Base-by-base conservation (phyloP, 2,888 invertebrate species). In the Ephialtes manifestator region DNA sequence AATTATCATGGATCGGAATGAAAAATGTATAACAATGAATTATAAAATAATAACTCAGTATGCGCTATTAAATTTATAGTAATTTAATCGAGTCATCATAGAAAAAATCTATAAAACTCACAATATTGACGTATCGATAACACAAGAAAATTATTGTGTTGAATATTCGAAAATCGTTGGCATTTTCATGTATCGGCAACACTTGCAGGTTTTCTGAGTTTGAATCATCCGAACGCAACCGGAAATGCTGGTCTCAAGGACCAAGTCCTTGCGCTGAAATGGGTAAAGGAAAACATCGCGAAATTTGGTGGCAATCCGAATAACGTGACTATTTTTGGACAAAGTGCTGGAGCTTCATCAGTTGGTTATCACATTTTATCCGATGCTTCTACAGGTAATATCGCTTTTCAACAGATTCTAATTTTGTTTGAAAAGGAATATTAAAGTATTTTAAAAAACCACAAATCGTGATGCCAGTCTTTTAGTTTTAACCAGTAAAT, bases 241-340 rank as follows among this genome's bases (percentile, higher is more conserved):
- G 86, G 84, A n/a, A 87, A 87, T 55, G 83, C 83, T 13, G 86
- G 84, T 0, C 51, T 87, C 10, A 86, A 87, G 65, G 85, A 87
- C 58, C 85, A 87, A 46, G 20, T 55, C 7, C 72, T 87, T 13
- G 86, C 78, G 10, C 76, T 85, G 2, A 81, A 86, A 46, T 86
- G 86, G 87, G 68, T 86, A 2, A 68, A 81, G 24, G 55, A 46
- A 0, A 87, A 87, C 20, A 85, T 84, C 11, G 55, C 55, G n/a
- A 70, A 35, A 11, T 87, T 87, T 18, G 84, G 83, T 28, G 87
- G 86, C 18, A 53, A 86, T 85, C 75, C 86, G 0, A 55, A 77
- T 4, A 85, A 79, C 53, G 71, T 87, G 0, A 87, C 87, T 51
- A 81, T 86, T 46, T 81, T 87, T 55, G 86, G 87, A 15, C 43